Evolutionary conservation across 2,113 vertebrate genomes (phyloP).

Genomic region (Leucopsar rothschildi): DNA sequence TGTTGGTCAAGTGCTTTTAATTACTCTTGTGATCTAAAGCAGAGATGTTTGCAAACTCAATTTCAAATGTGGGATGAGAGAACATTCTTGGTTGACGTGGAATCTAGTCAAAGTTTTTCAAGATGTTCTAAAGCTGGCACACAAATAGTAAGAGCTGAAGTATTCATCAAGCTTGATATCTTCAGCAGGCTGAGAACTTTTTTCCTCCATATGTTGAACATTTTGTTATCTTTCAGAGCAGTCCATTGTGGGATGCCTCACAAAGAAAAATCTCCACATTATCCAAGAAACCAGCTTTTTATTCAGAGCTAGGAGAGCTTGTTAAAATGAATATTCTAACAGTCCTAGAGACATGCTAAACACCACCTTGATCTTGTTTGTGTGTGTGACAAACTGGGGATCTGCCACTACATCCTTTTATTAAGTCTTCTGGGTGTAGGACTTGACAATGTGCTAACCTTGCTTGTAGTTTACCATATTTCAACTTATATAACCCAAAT

Average conservation of each 20-base stretch:
- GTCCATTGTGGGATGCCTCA: neutral
- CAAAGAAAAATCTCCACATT: neutral
- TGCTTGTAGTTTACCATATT: neutral
- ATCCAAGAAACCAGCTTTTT: neutral
- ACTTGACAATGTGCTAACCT: neutral
- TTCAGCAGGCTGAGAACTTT: neutral
- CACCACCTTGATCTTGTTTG: neutral
- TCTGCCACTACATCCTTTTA: rapidly evolving
- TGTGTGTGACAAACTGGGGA: neutral
- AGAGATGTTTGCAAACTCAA: neutral
- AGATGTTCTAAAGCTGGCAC: neutral
- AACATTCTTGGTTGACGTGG: neutral
- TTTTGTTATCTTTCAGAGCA: slow-evolving; percentile 20
- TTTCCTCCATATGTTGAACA: neutral
- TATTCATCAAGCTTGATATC: neutral
- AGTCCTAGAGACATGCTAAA: neutral
- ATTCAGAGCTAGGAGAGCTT: neutral
- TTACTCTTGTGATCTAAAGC: neutral
- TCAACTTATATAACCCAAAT: neutral
- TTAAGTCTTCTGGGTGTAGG: neutral
- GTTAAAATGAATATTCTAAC: neutral
- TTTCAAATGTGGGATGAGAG: neutral
- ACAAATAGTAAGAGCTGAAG: neutral
- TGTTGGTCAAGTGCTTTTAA: neutral
- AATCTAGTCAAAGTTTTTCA: neutral